Base-by-base conservation (phyloP, 37 sponge, comb jelly and placozoan genomes). In the Axinella damicornis region DNA sequence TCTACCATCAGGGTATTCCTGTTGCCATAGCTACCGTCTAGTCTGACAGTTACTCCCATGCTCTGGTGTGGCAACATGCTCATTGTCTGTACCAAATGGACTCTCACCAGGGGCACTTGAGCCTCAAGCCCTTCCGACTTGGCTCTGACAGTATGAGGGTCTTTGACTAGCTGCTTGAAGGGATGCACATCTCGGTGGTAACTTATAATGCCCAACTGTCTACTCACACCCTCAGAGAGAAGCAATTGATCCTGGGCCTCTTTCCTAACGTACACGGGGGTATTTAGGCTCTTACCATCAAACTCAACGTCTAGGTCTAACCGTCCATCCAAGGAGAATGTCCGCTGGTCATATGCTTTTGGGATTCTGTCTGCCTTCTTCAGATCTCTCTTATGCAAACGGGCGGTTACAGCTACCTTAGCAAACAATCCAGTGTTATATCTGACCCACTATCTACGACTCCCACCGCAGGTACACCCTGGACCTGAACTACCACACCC, bases 401-500 rank as follows among this genome's bases (percentile, higher is more conserved):
- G 37, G 17, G 78, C 78, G 17, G 58, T 32, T 33, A 61, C 64
- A 16, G 78, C 78, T 35, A 76, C 78, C 35, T 37, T 58, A 13
- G 22, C 36, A 57, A 76, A 76, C 27, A 76, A 37, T 25, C 59
- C 78, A 14, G 38, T 64, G 78, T 56, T n/a, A 76, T 58, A 61
- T 76, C 78, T 31, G 79, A 77, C 27, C 79, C 79, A 64, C 65
- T 77, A 39, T 77, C 79, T 37, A 77, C 64, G 25, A 77, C 25
- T 28, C 79, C 79, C 34, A 35, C 37, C 25, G 65, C 79, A 18
- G 79, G 79, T 21, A 77, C 67, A 20, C 79, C 79, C 41, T 77
- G 79, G 79, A 77, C 61, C 37, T 77, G 32, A 25, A 77, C 85
- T 64, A 53, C 36, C 22, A 53, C 85, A 76, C 76, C 79, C 68